These are phyloP conservation scores for Serinus canaria DNA, from an alignment of 2,113 vertebrate species.

Conservation along the genomic window DNA sequence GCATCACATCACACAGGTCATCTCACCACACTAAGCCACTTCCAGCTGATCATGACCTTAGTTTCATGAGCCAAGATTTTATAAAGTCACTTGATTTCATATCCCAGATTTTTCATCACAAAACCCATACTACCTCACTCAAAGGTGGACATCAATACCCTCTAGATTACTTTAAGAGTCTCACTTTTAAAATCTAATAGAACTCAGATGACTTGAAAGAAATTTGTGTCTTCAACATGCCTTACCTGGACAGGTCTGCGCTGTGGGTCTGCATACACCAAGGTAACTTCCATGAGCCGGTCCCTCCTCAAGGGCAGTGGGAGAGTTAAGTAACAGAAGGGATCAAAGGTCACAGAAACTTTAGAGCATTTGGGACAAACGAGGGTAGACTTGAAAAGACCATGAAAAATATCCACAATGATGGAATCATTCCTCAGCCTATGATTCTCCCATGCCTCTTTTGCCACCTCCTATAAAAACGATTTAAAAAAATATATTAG, in stretches of 20 bases:
- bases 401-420: constrained; percentile 99
- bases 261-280: constrained; percentile 87
- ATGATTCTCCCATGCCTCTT: constrained; percentile 98
- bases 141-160: background rate
- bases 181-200: background rate
- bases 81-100: background rate
- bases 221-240: background rate
- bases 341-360: constrained; percentile 97
- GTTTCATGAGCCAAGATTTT: background rate
- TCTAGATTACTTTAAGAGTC: background rate
- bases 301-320: constrained; percentile 96
- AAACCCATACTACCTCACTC: background rate
- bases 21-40: background rate
- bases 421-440: constrained; percentile 97
- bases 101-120: background rate
- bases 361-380: constrained; percentile 96
- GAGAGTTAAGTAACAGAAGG: constrained; percentile 97
- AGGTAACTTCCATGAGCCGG: constrained; percentile 88
- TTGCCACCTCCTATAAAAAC: constrained; percentile 89
- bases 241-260: constrained; percentile 89
- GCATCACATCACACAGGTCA: background rate
- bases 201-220: background rate
- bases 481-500: background rate
- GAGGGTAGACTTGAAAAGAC: constrained; percentile 97
- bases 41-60: background rate